Conservation (phyloP, 2,797 vertebrate genomes). For the Cephalopachus bancanus region DNA sequence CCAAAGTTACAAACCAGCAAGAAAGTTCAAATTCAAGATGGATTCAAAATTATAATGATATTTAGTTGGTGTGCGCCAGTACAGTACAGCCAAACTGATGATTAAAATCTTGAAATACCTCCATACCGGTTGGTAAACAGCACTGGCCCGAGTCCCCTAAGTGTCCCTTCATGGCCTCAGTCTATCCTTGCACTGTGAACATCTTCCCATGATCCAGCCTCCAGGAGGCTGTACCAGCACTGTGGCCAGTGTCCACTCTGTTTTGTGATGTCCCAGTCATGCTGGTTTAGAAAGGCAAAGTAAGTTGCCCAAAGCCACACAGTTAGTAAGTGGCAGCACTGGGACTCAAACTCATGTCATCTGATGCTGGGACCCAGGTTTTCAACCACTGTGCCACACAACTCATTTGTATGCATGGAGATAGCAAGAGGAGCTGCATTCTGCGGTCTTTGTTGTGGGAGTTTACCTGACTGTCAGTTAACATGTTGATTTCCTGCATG, state of each 20-base stretch:
- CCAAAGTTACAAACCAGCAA: constrained; percentile 16
- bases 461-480: neutral
- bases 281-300: neutral
- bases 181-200: neutral
- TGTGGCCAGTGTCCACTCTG: neutral
- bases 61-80: neutral
- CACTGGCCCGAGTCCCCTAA: neutral
- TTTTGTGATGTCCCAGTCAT: neutral
- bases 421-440: neutral
- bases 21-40: constrained; percentile 31
- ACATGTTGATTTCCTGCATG: neutral
- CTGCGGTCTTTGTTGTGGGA: neutral
- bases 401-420: neutral
- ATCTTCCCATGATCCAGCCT: neutral
- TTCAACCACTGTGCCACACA: neutral
- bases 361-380: neutral
- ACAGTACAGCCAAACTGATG: neutral
- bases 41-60: neutral
- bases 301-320: neutral
- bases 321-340: neutral
- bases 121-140: neutral
- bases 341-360: neutral
- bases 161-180: neutral
- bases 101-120: neutral
- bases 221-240: neutral